Base-by-base conservation (phyloP, 2,888 invertebrate genomes). In the Hartigia nigra region DNA sequence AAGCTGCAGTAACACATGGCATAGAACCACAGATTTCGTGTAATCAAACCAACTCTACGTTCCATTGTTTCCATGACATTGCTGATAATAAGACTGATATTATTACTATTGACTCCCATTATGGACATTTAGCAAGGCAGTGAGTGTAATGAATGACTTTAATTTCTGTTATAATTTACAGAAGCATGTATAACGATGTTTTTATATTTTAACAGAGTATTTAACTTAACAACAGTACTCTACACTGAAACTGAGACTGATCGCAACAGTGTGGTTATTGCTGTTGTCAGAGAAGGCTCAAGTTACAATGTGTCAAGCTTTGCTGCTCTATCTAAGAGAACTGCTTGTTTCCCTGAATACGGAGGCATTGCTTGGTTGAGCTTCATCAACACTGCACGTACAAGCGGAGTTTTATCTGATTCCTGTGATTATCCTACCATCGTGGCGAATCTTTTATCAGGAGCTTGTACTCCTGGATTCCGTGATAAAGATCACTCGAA, bases 321-420 rank as follows among this genome's bases (percentile, higher is more conserved):
- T 82, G 92, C 93, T 81, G 93, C 94, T 87, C 87, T 95, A 3
- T 92, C 93, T 70, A 92, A 91, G 1, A 93, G 92, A 82, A 93
- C 91, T 35, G 95, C 94, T 0, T 95, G 95, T 88, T 94, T 95
- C 91, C 94, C 95, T 0, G 94, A 95, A 86, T 95, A 93, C 83
- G 94, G 95, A 1, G 95, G 95, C 69, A 93, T 95, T 77, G 94
- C 95, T 11, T 95, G 94, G 92, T 89, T 95, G 74, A 93, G 95
- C 1, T 95, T 95, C 86, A 91, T 95, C 3, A 93, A 94, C 72
- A 87, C 92, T 0, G 93, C 93, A 0, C 93, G 94, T 39, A 91
- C 92, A 79, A 90, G 92, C 0, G 90, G 92, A 12, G 88, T 94
- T 2, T 88, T 94, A 74, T 90, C 92, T 11, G 84, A 91, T 0